Evolutionary conservation across 2,797 vertebrate species (phyloP).

Genomic region (Melanotaenia maccullochi): DNA sequence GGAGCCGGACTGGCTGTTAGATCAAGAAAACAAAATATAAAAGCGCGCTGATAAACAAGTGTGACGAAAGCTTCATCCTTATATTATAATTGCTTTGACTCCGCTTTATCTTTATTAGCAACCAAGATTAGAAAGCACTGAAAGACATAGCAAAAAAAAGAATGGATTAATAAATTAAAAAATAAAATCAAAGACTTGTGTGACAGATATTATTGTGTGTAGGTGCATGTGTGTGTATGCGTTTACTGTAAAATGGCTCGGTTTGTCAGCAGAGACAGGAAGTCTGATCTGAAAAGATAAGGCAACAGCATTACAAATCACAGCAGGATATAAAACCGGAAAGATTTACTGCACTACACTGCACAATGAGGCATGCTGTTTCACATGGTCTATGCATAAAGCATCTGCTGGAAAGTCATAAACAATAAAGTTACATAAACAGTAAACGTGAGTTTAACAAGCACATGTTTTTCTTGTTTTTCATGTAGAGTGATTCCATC

Average conservation of each 20-base stretch:
- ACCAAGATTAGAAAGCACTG: background rate
- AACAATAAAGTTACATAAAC: background rate
- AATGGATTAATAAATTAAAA: too few species aligned
- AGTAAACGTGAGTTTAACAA: constrained; percentile 10
- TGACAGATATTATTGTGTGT: background rate
- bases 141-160: background rate
- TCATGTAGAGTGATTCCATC: too few species aligned
- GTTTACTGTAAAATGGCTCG: constrained; percentile 3
- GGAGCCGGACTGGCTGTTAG: constrained; percentile 6
- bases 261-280: constrained; percentile 62
- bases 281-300: constrained; percentile 63
- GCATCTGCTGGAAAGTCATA: constrained; percentile 13
- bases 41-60: background rate
- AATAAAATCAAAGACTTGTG: background rate
- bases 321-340: constrained; percentile 52
- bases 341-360: constrained; percentile 38
- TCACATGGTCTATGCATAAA: constrained; percentile 13
- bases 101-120: background rate
- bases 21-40: background rate
- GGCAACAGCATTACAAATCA: constrained; percentile 67
- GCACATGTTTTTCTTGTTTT: background rate
- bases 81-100: background rate
- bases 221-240: background rate
- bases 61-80: background rate
- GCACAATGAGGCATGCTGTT: constrained; percentile 8